Conservation (phyloP, 2,113 vertebrate genomes). For the Sylvietta virens region DNA sequence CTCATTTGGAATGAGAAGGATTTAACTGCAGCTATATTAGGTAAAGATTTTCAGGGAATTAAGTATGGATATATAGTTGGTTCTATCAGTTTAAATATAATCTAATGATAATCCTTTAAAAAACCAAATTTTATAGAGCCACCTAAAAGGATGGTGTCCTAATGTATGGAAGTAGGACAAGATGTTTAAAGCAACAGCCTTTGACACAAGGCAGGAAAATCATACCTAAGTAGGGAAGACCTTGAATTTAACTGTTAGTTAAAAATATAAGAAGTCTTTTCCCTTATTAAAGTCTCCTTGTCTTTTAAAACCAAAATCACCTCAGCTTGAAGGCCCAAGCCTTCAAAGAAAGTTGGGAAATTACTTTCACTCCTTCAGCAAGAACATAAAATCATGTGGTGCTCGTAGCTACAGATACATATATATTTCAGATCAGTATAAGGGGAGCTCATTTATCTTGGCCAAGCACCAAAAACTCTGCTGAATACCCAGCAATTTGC, state of each 20-base stretch:
- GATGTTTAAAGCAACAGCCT: constrained; percentile 32
- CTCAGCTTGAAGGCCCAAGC: not conserved
- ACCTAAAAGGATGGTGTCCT: not conserved
- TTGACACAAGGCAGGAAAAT: constrained; percentile 21
- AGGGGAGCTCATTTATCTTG: not conserved
- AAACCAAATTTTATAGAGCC: not conserved
- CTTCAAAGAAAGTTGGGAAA: not conserved
- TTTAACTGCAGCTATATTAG: constrained; percentile 39
- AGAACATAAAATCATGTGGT: not conserved
- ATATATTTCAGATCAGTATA: not conserved
- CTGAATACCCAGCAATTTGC: not conserved
- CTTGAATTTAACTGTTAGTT: not conserved
- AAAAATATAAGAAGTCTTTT: not conserved
- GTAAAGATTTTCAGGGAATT: constrained; percentile 27
- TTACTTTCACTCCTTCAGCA: not conserved
- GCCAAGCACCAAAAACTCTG: not conserved
- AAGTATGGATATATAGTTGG: constrained; percentile 17
- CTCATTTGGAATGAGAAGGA: not conserved
- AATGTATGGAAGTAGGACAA: constrained; percentile 60
- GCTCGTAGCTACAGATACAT: not conserved
- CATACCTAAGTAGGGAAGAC: not conserved
- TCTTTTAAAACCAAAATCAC: not conserved
- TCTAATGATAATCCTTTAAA: constrained; percentile 28
- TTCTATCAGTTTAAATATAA: constrained; percentile 25
- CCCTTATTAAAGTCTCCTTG: not conserved